A percentile compares a stretch with the other conserved stretches of the same genome.
Evolutionary conservation across 1,140 invertebrate species (phyloP).

Genomic region (Pemphigus obesinymphae): DNA sequence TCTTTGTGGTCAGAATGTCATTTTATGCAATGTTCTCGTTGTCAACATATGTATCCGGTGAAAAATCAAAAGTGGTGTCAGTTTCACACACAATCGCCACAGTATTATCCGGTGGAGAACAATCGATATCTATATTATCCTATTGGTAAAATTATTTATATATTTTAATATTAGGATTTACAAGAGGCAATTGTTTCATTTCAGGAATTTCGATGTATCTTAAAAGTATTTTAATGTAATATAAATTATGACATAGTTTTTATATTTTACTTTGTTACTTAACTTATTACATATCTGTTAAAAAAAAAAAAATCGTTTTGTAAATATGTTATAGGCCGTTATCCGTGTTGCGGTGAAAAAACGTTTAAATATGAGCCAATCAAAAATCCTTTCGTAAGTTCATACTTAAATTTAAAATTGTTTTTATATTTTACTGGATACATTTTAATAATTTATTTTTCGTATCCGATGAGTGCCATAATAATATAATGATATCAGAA

Average conservation of each 20-base stretch:
- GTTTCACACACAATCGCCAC: slow-evolving; percentile 69
- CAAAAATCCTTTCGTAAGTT: slow-evolving; percentile 50
- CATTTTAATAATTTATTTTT: too few species aligned
- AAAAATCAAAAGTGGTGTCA: slow-evolving; percentile 62
- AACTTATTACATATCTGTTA: too few species aligned
- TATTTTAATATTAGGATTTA: background rate
- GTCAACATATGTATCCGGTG: slow-evolving; percentile 69
- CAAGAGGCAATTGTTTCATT: too few species aligned
- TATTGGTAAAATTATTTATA: slow-evolving; percentile 53
- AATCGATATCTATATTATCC: slow-evolving; percentile 59
- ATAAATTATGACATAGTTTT: too few species aligned
- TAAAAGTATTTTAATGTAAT: too few species aligned
- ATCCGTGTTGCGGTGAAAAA: slow-evolving; percentile 79
- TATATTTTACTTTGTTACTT: too few species aligned
- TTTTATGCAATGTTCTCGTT: slow-evolving; percentile 70
- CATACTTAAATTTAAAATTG: background rate
- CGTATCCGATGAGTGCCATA: too few species aligned
- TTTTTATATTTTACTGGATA: too few species aligned
- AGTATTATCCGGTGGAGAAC: slow-evolving; percentile 68
- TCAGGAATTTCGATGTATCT: too few species aligned
- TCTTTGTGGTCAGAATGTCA: slow-evolving; percentile 82
- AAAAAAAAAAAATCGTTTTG: slow-evolving; percentile 16
- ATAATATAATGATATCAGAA: too few species aligned
- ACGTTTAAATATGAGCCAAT: slow-evolving; percentile 72
- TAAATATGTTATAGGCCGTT: slow-evolving; percentile 54